Conservation (phyloP, 1,140 invertebrate genomes). For the Philopotamus ludificatus region DNA sequence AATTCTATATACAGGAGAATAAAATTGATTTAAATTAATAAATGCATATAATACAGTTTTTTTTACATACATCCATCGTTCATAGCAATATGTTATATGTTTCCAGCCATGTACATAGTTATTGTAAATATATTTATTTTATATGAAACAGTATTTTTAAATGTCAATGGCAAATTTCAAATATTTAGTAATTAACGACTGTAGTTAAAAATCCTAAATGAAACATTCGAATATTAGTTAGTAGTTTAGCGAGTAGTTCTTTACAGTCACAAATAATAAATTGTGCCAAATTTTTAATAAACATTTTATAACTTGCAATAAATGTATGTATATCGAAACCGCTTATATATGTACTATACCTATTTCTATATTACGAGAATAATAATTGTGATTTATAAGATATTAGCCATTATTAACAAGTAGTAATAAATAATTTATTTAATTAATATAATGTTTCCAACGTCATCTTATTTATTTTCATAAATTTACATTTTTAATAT, state of each 20-base stretch:
- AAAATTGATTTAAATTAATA: not conserved
- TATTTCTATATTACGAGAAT: too few relatives aligned
- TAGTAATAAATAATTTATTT: not conserved
- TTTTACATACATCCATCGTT: not conserved
- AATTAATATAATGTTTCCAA: too few relatives aligned
- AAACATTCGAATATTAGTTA: conserved; percentile 42
- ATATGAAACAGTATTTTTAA: not conserved
- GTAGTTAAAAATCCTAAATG: conserved; percentile 38
- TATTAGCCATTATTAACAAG: not conserved
- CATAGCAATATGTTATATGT: not conserved
- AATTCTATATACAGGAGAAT: not conserved
- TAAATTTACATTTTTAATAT: too few relatives aligned
- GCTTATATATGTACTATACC: too few relatives aligned
- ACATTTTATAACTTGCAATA: not conserved
- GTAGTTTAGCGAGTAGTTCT: conserved; percentile 39
- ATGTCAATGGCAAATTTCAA: not conserved
- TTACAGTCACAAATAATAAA: too few relatives aligned
- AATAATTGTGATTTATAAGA: too few relatives aligned
- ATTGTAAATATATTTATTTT: conserved; percentile 18
- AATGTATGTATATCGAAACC: not conserved
- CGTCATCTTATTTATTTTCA: too few relatives aligned
- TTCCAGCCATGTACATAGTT: not conserved
- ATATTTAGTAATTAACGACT: conserved; percentile 17
- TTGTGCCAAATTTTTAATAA: not conserved
- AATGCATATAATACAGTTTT: not conserved